Evolutionary conservation across 2,797 vertebrate genomes (phyloP), one percentile per base, ranked within the genome.

Genomic region (Esox masquinongy): DNA sequence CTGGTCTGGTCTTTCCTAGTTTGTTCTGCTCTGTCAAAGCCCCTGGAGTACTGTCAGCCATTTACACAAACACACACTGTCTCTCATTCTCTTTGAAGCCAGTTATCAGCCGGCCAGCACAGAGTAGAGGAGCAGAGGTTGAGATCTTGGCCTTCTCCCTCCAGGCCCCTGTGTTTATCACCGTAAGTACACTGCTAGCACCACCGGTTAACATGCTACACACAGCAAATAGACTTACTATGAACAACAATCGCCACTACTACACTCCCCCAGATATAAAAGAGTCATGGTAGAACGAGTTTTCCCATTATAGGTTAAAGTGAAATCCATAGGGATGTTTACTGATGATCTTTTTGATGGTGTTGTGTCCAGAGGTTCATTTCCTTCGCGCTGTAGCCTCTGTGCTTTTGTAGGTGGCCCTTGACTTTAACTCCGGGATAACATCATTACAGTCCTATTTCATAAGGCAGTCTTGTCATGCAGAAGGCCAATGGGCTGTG

Each of bases 101-200:
- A 12, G 77, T 15, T 14, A 63, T 59, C 17, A n/a, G 14, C 14
- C 7, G 39, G 43, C 61, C 11, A 8, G 72, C 8, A 61, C 26
- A 26, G 36, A 72, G 0, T 19, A 5, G 24, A 15, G 4, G 74
- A 81, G 78, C 80, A 14, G 66, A 81, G 74, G 74, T 75, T 80
- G 87, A 87, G 87, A 79, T 81, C 72, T 79, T 89, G 89, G 91
- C 92, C 89, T 90, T 91, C 82, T 88, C 82, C 79, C 78, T 80
- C 76, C 80, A 0, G 78, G 79, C 75, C 75, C 79, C 26, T 34
- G 64, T 81, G 78, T 81, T 87, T 85, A 82, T 87, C 87, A 80
- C 84, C 82, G 79, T 83, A 84, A 83, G 80, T 82, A 90, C 84
- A 6, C 5, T 1, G 9, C 74, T 70, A 7, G 73, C 80, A 19